Base-by-base conservation (phyloP, 2,888 invertebrate species). In the Fragum whitleyi region DNA sequence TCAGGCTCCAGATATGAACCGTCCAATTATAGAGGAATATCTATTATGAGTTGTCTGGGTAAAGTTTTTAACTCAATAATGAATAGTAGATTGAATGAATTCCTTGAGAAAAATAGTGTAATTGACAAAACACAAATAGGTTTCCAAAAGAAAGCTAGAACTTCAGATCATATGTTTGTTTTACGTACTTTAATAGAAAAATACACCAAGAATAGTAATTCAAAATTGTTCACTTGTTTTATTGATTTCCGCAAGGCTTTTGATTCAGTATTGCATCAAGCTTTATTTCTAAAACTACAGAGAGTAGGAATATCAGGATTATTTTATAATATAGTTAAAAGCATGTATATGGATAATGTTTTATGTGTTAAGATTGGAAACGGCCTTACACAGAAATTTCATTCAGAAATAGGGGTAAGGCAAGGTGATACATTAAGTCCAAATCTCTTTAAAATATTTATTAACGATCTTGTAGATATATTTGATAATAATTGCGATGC, bases 341-440 rank as follows among this genome's bases (percentile, higher is more conserved):
- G 3, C 16, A 61, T 29, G 61, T 61, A 61, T 19, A 61, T 1
- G 9, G 16, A 61, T 28, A 29, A 11, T n/a, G 32, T 19, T 2
- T 26, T 61, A 14, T 7, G 61, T 1, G 28, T 61, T 6, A 61
- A 61, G 28, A 26, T 47, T 2, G 61, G 29, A 1, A 42, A 72
- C 19, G 16, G 26, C 28, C 7, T 23, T 21, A 61, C 72, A 11
- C 28, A 26, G 6, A 19, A 2, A 2, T 72, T 72, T 72, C 57
- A 3, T 36, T 72, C 42, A 21, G 39, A 29, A 19, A 42, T 57
- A 7, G 59, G 72, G 19, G 72, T 61, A 23, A n/a, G 59, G 19
- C 72, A 61, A 28, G 72, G 61, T 19, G 72, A 72, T 29, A 61
- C 3, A 7, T n/a, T 72, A 21, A 71, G 71, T 23, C 57, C 71